Percentiles rank a stretch among this genome's conserved stretches.
phyloP scores from a whole-genome alignment of 2,888 invertebrate genomes.

The Suillia variegata region DNA sequence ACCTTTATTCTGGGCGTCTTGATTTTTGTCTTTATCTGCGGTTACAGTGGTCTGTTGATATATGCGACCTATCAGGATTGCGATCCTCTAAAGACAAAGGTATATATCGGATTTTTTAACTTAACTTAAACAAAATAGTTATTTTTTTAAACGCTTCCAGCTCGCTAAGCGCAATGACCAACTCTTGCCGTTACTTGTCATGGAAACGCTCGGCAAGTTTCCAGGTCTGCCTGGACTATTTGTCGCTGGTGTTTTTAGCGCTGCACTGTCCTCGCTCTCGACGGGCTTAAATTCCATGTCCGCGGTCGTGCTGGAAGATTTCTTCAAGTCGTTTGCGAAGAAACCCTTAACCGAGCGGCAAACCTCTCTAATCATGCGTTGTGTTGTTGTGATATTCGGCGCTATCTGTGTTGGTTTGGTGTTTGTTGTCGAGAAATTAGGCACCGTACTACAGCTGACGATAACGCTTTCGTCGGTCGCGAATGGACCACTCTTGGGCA shows the following conservation, averaged over 20 bases:
- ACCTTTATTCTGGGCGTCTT: constrained; percentile 80
- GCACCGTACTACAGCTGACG: constrained; percentile 73
- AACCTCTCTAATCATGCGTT: constrained; percentile 70
- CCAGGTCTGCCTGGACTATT: constrained; percentile 87
- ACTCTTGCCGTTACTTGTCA: constrained; percentile 80
- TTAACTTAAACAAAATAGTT: neutral
- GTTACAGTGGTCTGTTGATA: constrained; percentile 84
- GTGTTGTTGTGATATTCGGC: constrained; percentile 70
- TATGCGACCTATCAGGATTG: constrained; percentile 84
- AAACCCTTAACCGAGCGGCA: constrained; percentile 64
- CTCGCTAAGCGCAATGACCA: constrained; percentile 77
- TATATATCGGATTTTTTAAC: constrained; percentile 45
- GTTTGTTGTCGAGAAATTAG: constrained; percentile 70
- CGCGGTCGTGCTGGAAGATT: constrained; percentile 75
- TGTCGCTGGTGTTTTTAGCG: constrained; percentile 89
- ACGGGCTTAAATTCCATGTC: constrained; percentile 80
- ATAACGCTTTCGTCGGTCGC: constrained; percentile 70
- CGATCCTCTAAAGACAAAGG: constrained; percentile 79
- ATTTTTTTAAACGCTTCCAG: constrained; percentile 42
- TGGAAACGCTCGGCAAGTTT: constrained; percentile 78
- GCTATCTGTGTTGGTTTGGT: constrained; percentile 68
- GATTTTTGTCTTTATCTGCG: constrained; percentile 76
- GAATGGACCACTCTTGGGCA: constrained; percentile 71
- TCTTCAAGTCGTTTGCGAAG: constrained; percentile 66
- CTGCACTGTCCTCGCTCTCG: constrained; percentile 81